Conservation (phyloP, 2,888 invertebrate species). For the Cloeon dipterum region DNA sequence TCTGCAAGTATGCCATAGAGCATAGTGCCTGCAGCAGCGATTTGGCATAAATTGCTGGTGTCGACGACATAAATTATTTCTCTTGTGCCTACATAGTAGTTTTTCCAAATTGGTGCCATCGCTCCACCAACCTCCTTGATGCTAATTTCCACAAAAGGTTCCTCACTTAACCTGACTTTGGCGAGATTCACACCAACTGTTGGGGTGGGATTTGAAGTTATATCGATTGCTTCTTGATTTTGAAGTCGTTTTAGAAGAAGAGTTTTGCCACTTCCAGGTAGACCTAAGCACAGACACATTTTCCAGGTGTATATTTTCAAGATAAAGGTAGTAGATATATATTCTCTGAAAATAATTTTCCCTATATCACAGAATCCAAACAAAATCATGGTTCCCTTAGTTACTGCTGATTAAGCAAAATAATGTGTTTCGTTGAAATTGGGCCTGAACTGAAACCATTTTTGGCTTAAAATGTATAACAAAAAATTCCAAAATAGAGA, state of each 20-base stretch:
- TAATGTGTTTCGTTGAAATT: too few relatives aligned
- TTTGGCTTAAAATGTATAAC: too few relatives aligned
- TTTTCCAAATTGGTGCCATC: slow-evolving; percentile 63
- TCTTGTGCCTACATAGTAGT: slow-evolving; percentile 36
- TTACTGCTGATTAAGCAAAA: too few relatives aligned
- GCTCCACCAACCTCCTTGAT: slow-evolving; percentile 58
- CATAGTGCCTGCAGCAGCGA: slow-evolving; percentile 60
- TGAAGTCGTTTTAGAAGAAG: slow-evolving; percentile 50
- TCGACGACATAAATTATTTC: slow-evolving; percentile 58
- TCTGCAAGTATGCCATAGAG: slow-evolving; percentile 55
- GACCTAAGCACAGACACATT: slow-evolving; percentile 47
- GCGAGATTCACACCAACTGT: slow-evolving; percentile 61
- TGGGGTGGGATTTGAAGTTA: slow-evolving; percentile 53
- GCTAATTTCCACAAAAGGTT: slow-evolving; percentile 27
- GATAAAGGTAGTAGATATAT: too few relatives aligned
- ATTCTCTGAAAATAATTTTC: too few relatives aligned
- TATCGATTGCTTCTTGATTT: slow-evolving; percentile 42
- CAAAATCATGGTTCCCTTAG: too few relatives aligned
- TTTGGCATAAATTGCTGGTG: slow-evolving; percentile 64
- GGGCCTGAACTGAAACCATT: too few relatives aligned
- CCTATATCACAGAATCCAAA: too few relatives aligned
- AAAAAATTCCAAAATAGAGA: too few relatives aligned
- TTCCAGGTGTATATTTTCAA: too few relatives aligned
- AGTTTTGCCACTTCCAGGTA: slow-evolving; percentile 60
- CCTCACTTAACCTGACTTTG: slow-evolving; percentile 27